Evolutionary conservation across 2,888 invertebrate species (phyloP).

Genomic region (Oligia fasciuncula): DNA sequence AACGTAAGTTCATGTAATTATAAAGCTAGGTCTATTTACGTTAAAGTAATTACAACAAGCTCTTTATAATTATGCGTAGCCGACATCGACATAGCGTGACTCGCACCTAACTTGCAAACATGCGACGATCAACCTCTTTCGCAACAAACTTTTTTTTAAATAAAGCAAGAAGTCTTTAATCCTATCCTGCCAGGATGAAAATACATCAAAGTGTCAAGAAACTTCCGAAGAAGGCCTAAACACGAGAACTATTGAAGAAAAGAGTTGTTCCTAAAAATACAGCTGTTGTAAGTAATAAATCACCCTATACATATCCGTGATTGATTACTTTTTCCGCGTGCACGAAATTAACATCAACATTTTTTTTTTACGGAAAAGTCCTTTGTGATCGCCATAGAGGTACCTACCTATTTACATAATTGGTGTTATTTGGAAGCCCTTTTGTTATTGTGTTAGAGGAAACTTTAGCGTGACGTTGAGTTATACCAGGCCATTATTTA

Average conservation of each 20-base stretch:
- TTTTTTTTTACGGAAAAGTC: slow-evolving; percentile 50
- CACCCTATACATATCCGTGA: slow-evolving; percentile 81
- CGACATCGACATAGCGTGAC: slow-evolving; percentile 58
- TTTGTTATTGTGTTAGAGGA: slow-evolving; percentile 60
- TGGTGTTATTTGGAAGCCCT: slow-evolving; percentile 63
- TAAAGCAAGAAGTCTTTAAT: neutral
- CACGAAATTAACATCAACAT: slow-evolving; percentile 76
- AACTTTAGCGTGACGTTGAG: slow-evolving; percentile 62
- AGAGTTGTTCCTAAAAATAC: slow-evolving; percentile 78
- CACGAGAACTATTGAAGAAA: slow-evolving; percentile 73
- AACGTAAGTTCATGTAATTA: slow-evolving; percentile 10
- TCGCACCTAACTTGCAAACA: slow-evolving; percentile 36
- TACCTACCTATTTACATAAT: slow-evolving; percentile 65
- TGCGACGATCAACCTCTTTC: slow-evolving; percentile 43
- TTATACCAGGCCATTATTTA: slow-evolving; percentile 55
- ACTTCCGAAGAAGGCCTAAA: slow-evolving; percentile 25
- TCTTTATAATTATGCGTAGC: slow-evolving; percentile 54
- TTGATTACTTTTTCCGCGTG: slow-evolving; percentile 78
- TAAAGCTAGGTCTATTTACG: slow-evolving; percentile 5
- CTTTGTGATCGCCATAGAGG: slow-evolving; percentile 62
- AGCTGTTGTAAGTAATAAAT: slow-evolving; percentile 83
- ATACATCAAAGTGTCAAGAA: slow-evolving; percentile 7
- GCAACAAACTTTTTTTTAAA: slow-evolving; percentile 12
- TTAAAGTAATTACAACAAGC: slow-evolving; percentile 36
- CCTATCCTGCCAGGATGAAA: neutral